Base-by-base conservation (phyloP, 2,888 invertebrate genomes). In the Lysandra bellargus region DNA sequence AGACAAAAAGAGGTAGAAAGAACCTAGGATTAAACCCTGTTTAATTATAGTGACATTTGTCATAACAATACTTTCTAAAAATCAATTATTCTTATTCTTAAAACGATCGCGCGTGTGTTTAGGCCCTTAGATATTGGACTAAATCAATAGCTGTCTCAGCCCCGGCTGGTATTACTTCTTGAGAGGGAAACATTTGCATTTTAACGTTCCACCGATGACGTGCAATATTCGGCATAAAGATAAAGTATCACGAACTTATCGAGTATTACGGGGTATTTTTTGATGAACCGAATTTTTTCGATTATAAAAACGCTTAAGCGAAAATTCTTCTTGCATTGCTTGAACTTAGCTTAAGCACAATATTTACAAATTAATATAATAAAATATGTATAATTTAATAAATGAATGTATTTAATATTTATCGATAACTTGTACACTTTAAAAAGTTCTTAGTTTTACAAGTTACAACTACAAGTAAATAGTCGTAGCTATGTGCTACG, bases 141-240 rank as follows among this genome's bases (percentile, higher is more conserved):
- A 69, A 69, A 69, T 69, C 69, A 37, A 69, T 69, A 69, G 33
- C 69, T 69, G 69, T 69, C 69, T 14, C 69, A 14, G 33, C 33
- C 33, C 33, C 23, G 64, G 64, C 30, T 64, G 30, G 30, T 64
- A 64, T 64, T 69, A 69, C 33, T 69, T 69, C 69, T 37, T 14
- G 64, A 64, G 69, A 61, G n/a, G 61, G 61, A 64, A 64, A 30
- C 69, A 69, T 69, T 69, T 69, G 69, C 69, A 69, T 69, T 69
- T 69, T 69, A 69, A 69, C 69, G 69, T 69, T 69, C 69, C 69
- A 14, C 33, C 69, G 69, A 69, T 69, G 69, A 69, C 69, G 69
- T 69, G 69, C 69, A 69, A 69, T 69, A 69, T 69, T 69, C 69
- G 69, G 69, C 14, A 37, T 69, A 69, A 17, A 69, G 64, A 69